A percentile compares a stretch with the other conserved stretches of the same genome.
These are phyloP conservation scores for Leptopilina clavipes DNA, from an alignment of 1,140 invertebrate genomes.

Conservation along the genomic window DNA sequence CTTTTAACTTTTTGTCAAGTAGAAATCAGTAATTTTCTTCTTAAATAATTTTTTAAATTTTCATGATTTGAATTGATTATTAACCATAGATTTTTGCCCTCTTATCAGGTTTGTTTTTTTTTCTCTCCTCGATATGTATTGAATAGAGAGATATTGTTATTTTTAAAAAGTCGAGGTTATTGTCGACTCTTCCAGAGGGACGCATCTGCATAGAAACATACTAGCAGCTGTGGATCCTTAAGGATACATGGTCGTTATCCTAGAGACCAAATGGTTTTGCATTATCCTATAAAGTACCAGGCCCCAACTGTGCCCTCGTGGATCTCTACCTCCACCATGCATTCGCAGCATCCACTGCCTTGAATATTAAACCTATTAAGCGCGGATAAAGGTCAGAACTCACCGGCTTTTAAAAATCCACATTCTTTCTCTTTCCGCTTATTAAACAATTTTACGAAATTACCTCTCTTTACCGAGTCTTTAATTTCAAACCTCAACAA, in stretches of 20 bases:
- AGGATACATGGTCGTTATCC: conserved; percentile 48
- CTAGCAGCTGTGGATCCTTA: conserved; percentile 37
- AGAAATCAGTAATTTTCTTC: too few relatives aligned
- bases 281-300: conserved; percentile 49
- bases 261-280: conserved; percentile 46
- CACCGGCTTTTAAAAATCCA: neutral
- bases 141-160: neutral
- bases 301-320: conserved; percentile 41
- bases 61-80: too few relatives aligned
- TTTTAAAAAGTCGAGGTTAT: conserved; percentile 4
- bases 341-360: conserved; percentile 27
- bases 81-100: too few relatives aligned
- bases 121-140: neutral
- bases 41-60: too few relatives aligned
- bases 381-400: conserved; percentile 3
- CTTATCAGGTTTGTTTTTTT: too few relatives aligned
- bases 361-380: conserved; percentile 33
- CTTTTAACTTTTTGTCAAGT: too few relatives aligned
- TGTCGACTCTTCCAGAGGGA: conserved; percentile 34
- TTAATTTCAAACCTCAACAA: neutral
- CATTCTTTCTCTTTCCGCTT: neutral
- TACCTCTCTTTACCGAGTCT: conserved; percentile 8
- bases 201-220: conserved; percentile 39
- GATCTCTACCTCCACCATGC: conserved; percentile 15
- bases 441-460: conserved; percentile 15